Evolutionary conservation across 2,797 vertebrate species (phyloP).

Genomic region (Leptatherina wallacei): DNA sequence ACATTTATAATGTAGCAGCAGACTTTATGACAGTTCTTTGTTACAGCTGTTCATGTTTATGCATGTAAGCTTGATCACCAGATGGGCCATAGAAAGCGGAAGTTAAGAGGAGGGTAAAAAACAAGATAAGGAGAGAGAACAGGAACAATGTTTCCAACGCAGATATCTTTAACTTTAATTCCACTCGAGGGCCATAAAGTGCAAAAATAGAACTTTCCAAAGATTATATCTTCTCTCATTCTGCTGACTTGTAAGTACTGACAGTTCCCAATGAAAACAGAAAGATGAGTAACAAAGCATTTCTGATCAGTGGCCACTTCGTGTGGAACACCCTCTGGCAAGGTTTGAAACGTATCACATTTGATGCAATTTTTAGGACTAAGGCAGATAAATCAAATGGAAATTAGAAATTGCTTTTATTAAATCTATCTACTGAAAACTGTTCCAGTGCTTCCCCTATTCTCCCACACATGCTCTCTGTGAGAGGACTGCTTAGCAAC

Average conservation of each 20-base stretch:
- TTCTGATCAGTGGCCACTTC: slow-evolving; percentile 17
- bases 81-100: slow-evolving; percentile 52
- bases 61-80: slow-evolving; percentile 39
- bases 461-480: background rate
- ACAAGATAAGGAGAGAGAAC: slow-evolving; percentile 30
- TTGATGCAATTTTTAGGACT: slow-evolving; percentile 12
- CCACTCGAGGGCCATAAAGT: slow-evolving; percentile 10
- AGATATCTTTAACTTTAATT: slow-evolving; percentile 6
- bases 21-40: slow-evolving; percentile 15
- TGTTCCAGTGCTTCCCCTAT: slow-evolving; percentile 1
- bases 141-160: slow-evolving; percentile 15
- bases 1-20: slow-evolving; percentile 12
- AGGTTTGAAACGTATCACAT: slow-evolving; percentile 33
- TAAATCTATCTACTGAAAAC: slow-evolving; percentile 22
- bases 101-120: slow-evolving; percentile 32
- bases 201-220: slow-evolving; percentile 24
- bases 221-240: slow-evolving; percentile 19
- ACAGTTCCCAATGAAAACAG: slow-evolving; percentile 35
- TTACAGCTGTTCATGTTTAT: slow-evolving; percentile 40
- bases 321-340: slow-evolving; percentile 37
- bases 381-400: slow-evolving; percentile 18
- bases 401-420: slow-evolving; percentile 32
- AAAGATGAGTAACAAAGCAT: slow-evolving; percentile 30
- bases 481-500: background rate
- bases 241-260: slow-evolving; percentile 36